Conservation (phyloP, 2,797 vertebrate genomes). For the Threskiornis aethiopicus region DNA sequence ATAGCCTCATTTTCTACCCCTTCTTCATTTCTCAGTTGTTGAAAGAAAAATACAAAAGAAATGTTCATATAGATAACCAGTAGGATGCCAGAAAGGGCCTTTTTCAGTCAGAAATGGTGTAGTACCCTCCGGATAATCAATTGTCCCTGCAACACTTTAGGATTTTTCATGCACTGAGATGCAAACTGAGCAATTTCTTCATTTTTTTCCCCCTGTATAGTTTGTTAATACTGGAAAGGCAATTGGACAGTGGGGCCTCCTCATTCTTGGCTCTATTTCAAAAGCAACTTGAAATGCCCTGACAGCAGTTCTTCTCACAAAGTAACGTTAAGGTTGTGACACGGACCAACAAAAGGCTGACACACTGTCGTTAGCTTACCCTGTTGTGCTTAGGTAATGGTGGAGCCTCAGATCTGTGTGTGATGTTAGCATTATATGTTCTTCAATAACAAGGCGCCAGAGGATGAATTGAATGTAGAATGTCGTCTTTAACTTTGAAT, state of each 20-base stretch:
- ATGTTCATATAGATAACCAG: slow-evolving; percentile 46
- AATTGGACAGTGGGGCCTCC: slow-evolving; percentile 62
- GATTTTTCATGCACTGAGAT: slow-evolving; percentile 60
- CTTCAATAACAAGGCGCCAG: slow-evolving; percentile 52
- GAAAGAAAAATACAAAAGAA: slow-evolving; percentile 55
- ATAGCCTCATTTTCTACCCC: slow-evolving; percentile 53
- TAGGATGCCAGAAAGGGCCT: neutral
- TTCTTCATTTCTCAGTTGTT: slow-evolving; percentile 33
- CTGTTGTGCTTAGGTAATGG: slow-evolving; percentile 66
- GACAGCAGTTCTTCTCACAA: slow-evolving; percentile 65
- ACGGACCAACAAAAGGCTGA: slow-evolving; percentile 63
- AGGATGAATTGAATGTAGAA: slow-evolving; percentile 48
- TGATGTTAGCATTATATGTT: slow-evolving; percentile 56
- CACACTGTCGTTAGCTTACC: slow-evolving; percentile 55
- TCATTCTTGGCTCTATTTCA: slow-evolving; percentile 66
- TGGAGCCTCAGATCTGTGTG: slow-evolving; percentile 42
- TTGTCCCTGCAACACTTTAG: slow-evolving; percentile 50
- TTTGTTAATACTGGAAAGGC: slow-evolving; percentile 65
- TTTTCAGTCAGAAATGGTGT: slow-evolving; percentile 48
- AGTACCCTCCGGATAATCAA: slow-evolving; percentile 59
- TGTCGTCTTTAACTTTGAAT: slow-evolving; percentile 33
- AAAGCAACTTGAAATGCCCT: slow-evolving; percentile 68
- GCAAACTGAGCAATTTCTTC: slow-evolving; percentile 60
- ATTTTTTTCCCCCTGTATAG: neutral
- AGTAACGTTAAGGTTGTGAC: slow-evolving; percentile 63